Base-by-base conservation (phyloP, 2,797 vertebrate species). In the Mallotus villosus region DNA sequence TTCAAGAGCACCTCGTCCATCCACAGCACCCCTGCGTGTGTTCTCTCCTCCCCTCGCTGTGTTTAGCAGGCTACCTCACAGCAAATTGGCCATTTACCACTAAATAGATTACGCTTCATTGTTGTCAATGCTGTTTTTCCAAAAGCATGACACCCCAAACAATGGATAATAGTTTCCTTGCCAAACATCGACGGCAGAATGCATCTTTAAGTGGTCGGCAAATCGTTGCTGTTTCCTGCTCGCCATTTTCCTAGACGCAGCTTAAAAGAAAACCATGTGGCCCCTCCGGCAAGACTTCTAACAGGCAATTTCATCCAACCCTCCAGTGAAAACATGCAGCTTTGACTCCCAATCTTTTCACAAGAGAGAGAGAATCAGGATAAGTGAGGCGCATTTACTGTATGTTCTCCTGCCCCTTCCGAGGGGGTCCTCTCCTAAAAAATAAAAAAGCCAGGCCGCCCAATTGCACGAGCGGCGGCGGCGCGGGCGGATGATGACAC, bases 221-320 rank as follows among this genome's bases (percentile, higher is more conserved):
- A 74, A 86, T 86, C 77, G 77, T 76, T 71, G 65, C 72, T 67
- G 41, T 71, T 67, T 82, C 76, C 74, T 61, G 73, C 73, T 82
- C 67, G 68, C 75, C 78, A 76, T 77, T 81, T 75, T 77, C 81
- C 81, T 80, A 87, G 78, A 86, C 77, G 78, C 29, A 14, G 61
- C 67, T 78, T 71, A 82, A 78, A 73, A 82, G 65, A 60, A 71
- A 69, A 46, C 70, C 62, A 49, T 27, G 60, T 7, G 14, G 5
- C 21, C 77, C 73, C 78, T 79, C 69, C 81, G 73, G 82, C 71
- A 21, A 67, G 84, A 83, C 83, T 79, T 70, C 74, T 46, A 85
- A 80, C 80, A 79, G 84, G 80, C 87, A 88, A 89, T 92, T 89
- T 89, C 66, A 61, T 71, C 84, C 82, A 75, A 83, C 82, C 76